phyloP scores from a whole-genome alignment of 2,888 invertebrate species.

The Doris montereyensis region DNA sequence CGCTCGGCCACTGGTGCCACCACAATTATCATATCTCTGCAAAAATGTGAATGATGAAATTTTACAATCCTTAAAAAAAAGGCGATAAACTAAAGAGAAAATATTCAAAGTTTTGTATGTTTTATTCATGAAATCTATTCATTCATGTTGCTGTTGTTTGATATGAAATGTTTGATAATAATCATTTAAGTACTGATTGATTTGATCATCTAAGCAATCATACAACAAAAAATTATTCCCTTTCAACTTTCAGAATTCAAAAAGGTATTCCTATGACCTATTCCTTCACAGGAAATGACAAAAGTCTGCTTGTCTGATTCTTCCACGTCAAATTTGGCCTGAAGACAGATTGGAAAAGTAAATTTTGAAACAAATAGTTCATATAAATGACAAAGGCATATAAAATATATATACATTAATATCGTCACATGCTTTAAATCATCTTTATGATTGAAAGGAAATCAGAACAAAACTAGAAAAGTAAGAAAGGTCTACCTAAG shows the following conservation, averaged over 20 bases:
- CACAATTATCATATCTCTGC: too few relatives aligned
- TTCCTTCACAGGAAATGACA: conserved; percentile 43
- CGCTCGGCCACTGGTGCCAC: too few relatives aligned
- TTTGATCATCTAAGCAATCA: too few relatives aligned
- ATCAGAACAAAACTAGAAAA: neutral
- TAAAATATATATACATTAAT: neutral
- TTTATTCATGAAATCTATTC: too few relatives aligned
- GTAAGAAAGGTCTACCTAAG: too few relatives aligned
- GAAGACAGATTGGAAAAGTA: conserved; percentile 5
- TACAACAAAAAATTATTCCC: neutral
- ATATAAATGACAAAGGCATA: neutral
- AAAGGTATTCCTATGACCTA: conserved; percentile 36
- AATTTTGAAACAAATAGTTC: neutral
- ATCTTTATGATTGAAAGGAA: neutral
- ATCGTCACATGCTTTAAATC: neutral
- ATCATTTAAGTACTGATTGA: too few relatives aligned
- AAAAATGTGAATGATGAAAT: too few relatives aligned
- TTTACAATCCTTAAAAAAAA: too few relatives aligned
- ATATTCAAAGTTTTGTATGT: too few relatives aligned
- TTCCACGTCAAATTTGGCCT: conserved; percentile 40
- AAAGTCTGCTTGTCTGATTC: conserved; percentile 29
- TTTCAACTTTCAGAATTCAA: neutral
- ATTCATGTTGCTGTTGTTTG: too few relatives aligned
- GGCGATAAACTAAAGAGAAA: too few relatives aligned
- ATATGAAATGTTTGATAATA: too few relatives aligned